phyloP scores from a whole-genome alignment of 2,888 invertebrate species.

The Dasypolia templi region DNA sequence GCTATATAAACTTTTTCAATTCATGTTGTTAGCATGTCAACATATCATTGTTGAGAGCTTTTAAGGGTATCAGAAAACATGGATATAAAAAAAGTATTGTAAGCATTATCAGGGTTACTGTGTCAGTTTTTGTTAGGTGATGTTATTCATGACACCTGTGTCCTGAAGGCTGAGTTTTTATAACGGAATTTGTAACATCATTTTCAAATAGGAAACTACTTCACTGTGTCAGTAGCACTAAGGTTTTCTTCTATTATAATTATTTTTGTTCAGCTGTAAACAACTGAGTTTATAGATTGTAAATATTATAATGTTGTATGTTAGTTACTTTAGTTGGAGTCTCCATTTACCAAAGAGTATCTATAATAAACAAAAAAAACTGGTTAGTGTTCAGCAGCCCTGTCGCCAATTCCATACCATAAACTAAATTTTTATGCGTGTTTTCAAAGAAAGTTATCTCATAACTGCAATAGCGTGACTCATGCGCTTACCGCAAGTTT shows the following conservation, averaged over 20 bases:
- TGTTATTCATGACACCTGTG: neutral
- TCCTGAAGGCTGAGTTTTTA: no score
- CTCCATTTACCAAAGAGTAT: no score
- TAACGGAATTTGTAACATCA: no score
- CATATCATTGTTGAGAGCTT: slow-evolving; percentile 33
- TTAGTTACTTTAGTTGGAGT: no score
- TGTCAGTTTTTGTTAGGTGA: slow-evolving; percentile 2
- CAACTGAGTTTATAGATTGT: no score
- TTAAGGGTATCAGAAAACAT: slow-evolving; percentile 7
- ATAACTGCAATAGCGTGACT: slow-evolving; percentile 69
- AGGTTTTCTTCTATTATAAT: no score
- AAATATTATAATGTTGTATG: no score
- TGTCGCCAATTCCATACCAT: slow-evolving; percentile 20
- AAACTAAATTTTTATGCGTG: slow-evolving; percentile 66
- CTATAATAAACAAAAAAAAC: no score
- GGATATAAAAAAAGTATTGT: neutral
- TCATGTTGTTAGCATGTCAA: slow-evolving; percentile 48
- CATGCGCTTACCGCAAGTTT: slow-evolving; percentile 67
- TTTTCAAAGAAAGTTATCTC: slow-evolving; percentile 73
- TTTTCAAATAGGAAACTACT: no score
- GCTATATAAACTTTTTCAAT: slow-evolving; percentile 61
- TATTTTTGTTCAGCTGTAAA: no score
- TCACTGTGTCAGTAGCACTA: no score
- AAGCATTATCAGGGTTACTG: neutral
- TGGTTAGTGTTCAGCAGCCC: neutral